phyloP scores from a whole-genome alignment of 2,797 vertebrate genomes.

The Pelobates cultripes region DNA sequence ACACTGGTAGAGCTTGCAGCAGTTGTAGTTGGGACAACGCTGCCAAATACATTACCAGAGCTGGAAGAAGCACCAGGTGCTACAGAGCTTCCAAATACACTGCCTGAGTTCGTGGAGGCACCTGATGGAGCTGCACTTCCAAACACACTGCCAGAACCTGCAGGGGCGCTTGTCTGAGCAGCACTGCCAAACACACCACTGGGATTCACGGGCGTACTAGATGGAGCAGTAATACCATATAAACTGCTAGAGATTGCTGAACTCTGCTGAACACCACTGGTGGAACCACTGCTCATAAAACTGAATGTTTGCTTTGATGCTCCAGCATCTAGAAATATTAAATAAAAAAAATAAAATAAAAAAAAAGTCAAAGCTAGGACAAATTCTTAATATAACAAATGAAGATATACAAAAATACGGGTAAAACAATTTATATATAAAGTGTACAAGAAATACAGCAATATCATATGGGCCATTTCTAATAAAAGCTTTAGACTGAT shows the following conservation, averaged over 20 bases:
- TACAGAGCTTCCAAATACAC: slow-evolving; percentile 65
- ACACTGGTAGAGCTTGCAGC: slow-evolving; percentile 33
- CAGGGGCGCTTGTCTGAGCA: slow-evolving; percentile 78
- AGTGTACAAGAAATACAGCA: too few relatives aligned
- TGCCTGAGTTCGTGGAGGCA: slow-evolving; percentile 53
- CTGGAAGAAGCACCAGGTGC: slow-evolving; percentile 68
- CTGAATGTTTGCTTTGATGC: slow-evolving; percentile 80
- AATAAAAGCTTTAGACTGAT: too few relatives aligned
- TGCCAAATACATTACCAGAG: slow-evolving; percentile 64
- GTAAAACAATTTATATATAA: too few relatives aligned
- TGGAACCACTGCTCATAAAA: slow-evolving; percentile 76
- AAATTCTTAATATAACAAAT: not conserved
- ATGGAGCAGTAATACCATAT: slow-evolving; percentile 63
- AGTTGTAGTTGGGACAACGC: slow-evolving; percentile 47
- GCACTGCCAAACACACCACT: slow-evolving; percentile 71
- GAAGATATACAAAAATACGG: not conserved
- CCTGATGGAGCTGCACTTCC: slow-evolving; percentile 60
- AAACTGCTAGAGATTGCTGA: slow-evolving; percentile 57
- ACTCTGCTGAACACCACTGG: slow-evolving; percentile 43
- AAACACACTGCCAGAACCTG: slow-evolving; percentile 75
- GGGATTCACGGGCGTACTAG: slow-evolving; percentile 11
- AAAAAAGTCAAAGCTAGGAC: too few relatives aligned
- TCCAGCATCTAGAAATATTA: slow-evolving; percentile 76
- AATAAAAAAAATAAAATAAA: slow-evolving; percentile 40
- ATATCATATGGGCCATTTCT: too few relatives aligned